A percentile compares a stretch with the other conserved stretches of the same genome.
Conservation (phyloP, 1,140 invertebrate genomes). For the Holcopasites calliopsidis region DNA sequence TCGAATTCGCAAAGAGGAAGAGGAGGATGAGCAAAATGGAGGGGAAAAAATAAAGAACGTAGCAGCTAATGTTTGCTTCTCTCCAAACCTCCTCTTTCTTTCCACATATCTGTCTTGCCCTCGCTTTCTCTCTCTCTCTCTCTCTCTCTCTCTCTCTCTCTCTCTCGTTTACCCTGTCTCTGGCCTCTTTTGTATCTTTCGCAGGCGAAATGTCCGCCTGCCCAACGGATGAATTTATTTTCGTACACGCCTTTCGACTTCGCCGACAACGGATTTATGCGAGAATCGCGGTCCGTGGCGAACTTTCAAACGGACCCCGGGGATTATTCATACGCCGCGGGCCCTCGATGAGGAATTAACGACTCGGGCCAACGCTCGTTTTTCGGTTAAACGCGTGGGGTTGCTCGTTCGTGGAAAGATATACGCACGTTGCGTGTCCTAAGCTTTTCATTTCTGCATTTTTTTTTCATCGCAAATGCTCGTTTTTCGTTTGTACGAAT, state of each 20-base stretch:
- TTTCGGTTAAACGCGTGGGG: constrained; percentile 20
- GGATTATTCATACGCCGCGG: constrained; percentile 36
- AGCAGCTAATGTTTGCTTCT: constrained; percentile 1
- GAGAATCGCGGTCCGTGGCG: constrained; percentile 25
- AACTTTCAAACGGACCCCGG: constrained; percentile 20
- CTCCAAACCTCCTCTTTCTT: neutral
- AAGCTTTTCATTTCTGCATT: too few relatives aligned
- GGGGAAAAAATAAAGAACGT: neutral
- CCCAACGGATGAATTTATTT: constrained; percentile 46
- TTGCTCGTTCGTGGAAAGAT: neutral
- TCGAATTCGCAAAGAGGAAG: neutral
- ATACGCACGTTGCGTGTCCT: neutral
- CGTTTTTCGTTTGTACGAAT: neutral
- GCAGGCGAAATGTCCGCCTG: constrained; percentile 29
- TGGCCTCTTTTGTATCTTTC: constrained; percentile 33
- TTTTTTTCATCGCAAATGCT: neutral
- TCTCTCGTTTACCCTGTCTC: neutral
- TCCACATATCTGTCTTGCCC: neutral
- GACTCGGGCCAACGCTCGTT: neutral
- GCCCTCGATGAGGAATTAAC: constrained; percentile 39
- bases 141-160: neutral
- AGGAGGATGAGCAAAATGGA: neutral
- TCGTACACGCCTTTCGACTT: constrained; percentile 43
- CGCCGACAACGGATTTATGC: constrained; percentile 34
- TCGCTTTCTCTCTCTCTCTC: neutral